Base-by-base conservation (phyloP, 92 coral and sea anemone genomes). In the Muricea muricata region DNA sequence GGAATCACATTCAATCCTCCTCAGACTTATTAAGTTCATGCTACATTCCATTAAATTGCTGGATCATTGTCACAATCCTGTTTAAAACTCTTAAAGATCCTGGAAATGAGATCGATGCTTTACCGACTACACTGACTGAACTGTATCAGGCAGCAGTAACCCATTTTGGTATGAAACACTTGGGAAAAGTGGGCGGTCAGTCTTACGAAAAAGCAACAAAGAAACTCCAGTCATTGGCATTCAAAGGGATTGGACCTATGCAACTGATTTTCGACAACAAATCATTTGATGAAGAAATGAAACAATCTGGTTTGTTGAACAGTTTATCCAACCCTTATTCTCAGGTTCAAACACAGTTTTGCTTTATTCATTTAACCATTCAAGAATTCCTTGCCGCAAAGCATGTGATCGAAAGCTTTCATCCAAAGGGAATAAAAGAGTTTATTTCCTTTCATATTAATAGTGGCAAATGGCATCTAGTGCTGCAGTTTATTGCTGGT, bases 41-140 rank as follows among this genome's bases (percentile, higher is more conserved):
- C 52, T 87, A 83, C 81, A 78, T 87, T 41, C 93, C 93, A 17
- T 90, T 63, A 1, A 90, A 83, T 82, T 87, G 93, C 71, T 57
- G 20, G 46, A 83, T 90, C 26, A 55, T 90, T 26, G 87, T 88
- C 55, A 35, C 75, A 65, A 46, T 29, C 37, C 35, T 69, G 28
- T 24, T 55, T n/a, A 13, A 24, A n/a, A n/a, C n/a, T n/a, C 4
- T 67, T 32, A 21, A 17, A 6, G 29, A 6, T 35, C 41, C 41
- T 1, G 1, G 3, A 39, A 14, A 31, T n/a, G 0, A 1, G 1
- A 52, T 2, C n/a, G n/a, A n/a, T 15, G 24, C 46, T 35, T 3
- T 69, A 17, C 48, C 50, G 13, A 69, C 20, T 2, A 69, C 75
- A 39, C 26, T 69, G 28, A 34, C 75, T 15, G 75, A 69, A 31